These are phyloP conservation scores for Napeogenes sylphis DNA, from an alignment of 2,888 invertebrate genomes.

Conservation along the genomic window DNA sequence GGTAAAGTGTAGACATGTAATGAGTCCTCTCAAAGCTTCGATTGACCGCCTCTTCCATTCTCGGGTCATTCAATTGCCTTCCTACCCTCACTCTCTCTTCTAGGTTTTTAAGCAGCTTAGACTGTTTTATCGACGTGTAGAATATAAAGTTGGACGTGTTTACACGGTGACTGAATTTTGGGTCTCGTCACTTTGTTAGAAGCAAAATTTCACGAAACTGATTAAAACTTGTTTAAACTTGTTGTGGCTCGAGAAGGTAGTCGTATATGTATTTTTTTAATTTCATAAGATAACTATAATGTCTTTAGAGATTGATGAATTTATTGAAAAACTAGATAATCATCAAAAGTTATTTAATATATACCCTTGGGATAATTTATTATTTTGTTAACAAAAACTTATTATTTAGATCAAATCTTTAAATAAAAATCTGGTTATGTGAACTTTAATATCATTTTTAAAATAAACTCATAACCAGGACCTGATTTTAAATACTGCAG, in stretches of 20 bases:
- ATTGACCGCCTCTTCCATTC: slow-evolving; percentile 65
- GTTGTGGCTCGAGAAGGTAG: neutral
- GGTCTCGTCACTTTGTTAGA: slow-evolving; percentile 5
- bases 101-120: slow-evolving; percentile 47
- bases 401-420: too few species aligned
- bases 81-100: slow-evolving; percentile 59
- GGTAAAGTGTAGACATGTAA: slow-evolving; percentile 50
- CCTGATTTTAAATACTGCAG: too few species aligned
- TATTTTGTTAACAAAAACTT: too few species aligned
- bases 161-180: slow-evolving; percentile 33
- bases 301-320: too few species aligned
- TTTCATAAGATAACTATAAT: neutral
- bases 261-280: neutral
- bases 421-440: too few species aligned
- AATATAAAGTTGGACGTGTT: slow-evolving; percentile 47
- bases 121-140: slow-evolving; percentile 38
- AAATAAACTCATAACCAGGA: too few species aligned
- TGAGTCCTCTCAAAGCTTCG: slow-evolving; percentile 67
- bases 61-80: slow-evolving; percentile 61
- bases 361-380: too few species aligned
- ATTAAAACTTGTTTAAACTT: slow-evolving; percentile 3
- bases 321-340: too few species aligned
- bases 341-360: too few species aligned
- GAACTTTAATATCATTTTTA: too few species aligned
- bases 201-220: slow-evolving; percentile 1